phyloP scores from a whole-genome alignment of 2,113 vertebrate species.

The Xenopus borealis region DNA sequence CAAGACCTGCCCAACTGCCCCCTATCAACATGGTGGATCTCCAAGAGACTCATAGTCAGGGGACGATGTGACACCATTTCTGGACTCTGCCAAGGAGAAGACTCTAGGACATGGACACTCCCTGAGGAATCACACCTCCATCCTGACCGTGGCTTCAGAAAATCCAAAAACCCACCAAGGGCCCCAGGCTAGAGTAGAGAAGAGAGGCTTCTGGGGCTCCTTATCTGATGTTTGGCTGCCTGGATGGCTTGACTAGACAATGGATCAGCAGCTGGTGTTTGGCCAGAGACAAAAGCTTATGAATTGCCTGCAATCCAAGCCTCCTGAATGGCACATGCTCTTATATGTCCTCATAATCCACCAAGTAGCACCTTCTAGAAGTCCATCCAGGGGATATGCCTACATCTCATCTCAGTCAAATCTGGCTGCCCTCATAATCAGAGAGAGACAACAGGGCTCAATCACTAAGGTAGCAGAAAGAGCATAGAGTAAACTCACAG shows the following conservation, averaged over 20 bases:
- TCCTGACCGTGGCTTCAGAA: slow-evolving; percentile 55
- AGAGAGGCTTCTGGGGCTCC: slow-evolving; percentile 78
- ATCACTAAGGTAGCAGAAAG: too few relatives aligned
- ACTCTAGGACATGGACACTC: slow-evolving; percentile 39
- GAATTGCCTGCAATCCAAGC: neutral
- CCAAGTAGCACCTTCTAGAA: too few relatives aligned
- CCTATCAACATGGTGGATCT: slow-evolving; percentile 65
- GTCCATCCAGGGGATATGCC: too few relatives aligned
- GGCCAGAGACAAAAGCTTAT: too few relatives aligned
- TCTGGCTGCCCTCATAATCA: too few relatives aligned
- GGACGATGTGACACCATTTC: slow-evolving; percentile 62
- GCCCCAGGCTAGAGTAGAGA: slow-evolving; percentile 51
- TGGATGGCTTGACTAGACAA: slow-evolving; percentile 49
- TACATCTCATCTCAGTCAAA: too few relatives aligned
- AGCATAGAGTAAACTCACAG: too few relatives aligned
- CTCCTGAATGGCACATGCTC: neutral
- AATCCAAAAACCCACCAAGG: slow-evolving; percentile 55
- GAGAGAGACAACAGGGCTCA: too few relatives aligned
- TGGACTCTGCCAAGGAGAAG: slow-evolving; percentile 37
- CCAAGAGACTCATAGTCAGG: slow-evolving; percentile 81
- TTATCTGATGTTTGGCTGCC: slow-evolving; percentile 60
- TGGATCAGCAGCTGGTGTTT: neutral
- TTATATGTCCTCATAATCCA: neutral
- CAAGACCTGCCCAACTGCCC: slow-evolving; percentile 45
- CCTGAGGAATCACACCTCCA: neutral